These are phyloP conservation scores for Ricordea florida DNA, from an alignment of 92 coral and sea anemone genomes.

Conservation along the genomic window DNA sequence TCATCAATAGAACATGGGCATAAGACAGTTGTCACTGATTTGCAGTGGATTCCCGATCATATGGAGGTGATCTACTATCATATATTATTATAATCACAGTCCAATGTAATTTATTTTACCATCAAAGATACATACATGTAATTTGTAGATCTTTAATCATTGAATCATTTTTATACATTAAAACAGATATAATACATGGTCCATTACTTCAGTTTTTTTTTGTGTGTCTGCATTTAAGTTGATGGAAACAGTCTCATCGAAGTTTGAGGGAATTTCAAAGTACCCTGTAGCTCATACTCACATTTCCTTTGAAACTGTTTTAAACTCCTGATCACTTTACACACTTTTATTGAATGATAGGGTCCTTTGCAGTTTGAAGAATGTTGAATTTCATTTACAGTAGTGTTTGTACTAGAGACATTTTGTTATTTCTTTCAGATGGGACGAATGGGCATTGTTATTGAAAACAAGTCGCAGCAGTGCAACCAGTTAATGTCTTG, in stretches of 20 bases:
- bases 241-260: no score
- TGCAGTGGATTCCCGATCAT: conserved; percentile 97
- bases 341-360: neutral
- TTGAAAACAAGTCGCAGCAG: conserved; percentile 89
- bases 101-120: neutral
- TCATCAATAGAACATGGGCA: conserved; percentile 98
- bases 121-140: neutral
- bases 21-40: conserved; percentile 86
- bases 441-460: conserved; percentile 97
- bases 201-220: no score
- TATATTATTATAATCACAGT: no score
- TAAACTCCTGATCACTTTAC: no score
- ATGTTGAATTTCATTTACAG: neutral
- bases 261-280: no score
- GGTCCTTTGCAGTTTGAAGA: neutral
- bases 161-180: neutral
- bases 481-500: conserved; percentile 91
- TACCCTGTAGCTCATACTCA: no score
- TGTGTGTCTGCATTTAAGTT: no score
- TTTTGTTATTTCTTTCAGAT: conserved; percentile 39
- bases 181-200: no score
- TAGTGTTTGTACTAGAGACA: neutral
- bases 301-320: no score
- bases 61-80: conserved; percentile 71
- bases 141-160: neutral